These are phyloP conservation scores for Lycodopsis pacificus DNA, from an alignment of 2,797 vertebrate genomes.

Conservation along the genomic window DNA sequence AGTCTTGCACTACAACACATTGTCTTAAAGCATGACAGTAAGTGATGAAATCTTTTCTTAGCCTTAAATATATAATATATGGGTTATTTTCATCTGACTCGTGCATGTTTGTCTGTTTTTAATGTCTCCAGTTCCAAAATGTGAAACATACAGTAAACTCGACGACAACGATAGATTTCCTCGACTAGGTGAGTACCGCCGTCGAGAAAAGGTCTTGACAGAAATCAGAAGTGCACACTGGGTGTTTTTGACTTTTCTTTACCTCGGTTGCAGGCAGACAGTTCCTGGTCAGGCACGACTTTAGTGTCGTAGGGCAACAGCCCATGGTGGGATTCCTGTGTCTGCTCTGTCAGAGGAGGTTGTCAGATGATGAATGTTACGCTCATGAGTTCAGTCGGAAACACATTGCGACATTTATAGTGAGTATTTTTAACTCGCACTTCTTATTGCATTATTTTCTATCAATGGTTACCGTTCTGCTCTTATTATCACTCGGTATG, in stretches of 20 bases:
- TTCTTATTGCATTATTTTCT: neutral
- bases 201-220: neutral
- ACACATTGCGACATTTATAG: conserved; percentile 68
- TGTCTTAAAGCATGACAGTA: conserved; percentile 37
- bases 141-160: conserved; percentile 40
- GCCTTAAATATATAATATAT: neutral
- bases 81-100: neutral
- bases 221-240: neutral
- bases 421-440: conserved; percentile 41
- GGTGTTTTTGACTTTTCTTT: neutral
- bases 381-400: conserved; percentile 65
- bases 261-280: conserved; percentile 55
- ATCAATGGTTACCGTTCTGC: neutral
- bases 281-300: conserved; percentile 60
- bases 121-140: conserved; percentile 48
- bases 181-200: conserved; percentile 66
- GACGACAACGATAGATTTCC: conserved; percentile 54
- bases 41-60: neutral
- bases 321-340: conserved; percentile 51
- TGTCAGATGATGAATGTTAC: neutral
- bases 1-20: neutral
- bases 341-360: conserved; percentile 68
- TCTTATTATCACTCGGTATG: too few species aligned
- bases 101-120: conserved; percentile 3
- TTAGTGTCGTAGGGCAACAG: rapidly evolving